Evolutionary conservation across 2,113 vertebrate species (phyloP), one percentile per base, ranked within the genome.

Genomic region (Zosterops pallidus): DNA sequence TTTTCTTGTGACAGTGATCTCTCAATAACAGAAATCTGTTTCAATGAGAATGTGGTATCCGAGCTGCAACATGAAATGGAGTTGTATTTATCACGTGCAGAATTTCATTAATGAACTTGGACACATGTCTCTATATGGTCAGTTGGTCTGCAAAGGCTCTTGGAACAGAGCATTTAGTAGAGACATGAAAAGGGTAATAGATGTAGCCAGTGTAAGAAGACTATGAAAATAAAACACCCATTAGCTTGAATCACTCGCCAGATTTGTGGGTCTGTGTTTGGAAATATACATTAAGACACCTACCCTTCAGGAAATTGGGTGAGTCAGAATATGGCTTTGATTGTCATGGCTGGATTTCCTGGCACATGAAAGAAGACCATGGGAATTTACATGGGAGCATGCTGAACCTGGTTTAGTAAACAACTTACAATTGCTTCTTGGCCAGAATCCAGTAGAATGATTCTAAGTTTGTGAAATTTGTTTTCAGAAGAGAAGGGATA

Each of bases 61-160:
- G 24, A 81, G 26, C 17, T 6, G 3, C 18, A 42, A n/a, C 6
- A 8, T 25, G 6, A 55, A 84, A 81, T 46, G 4, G 22, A 46
- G 7, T 39, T 72, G 31, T 9, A 64, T 72, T 84, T 65, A 35
- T 25, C 9, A 52, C 70, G 33, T 39, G 11, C 15, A 18, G 44
- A 41, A 37, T 39, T 82, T 84, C 23, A 14, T 69, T 74, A 35
- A 42, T 19, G 33, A 65, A 22, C 2, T 25, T 15, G 26, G 20
- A 28, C 35, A 35, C 0, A 0, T n/a, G 4, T 37, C 19, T 60
- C 9, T 52, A 24, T 52, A 26, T 28, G 14, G 29, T 65, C 29
- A 39, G 14, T 29, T 15, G 25, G 11, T 56, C 15, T 90, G 26
- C 24, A 63, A 56, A 83, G 25, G 14, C 6, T 53, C 9, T 76